These are phyloP conservation scores for Holothuria scabra DNA, from an alignment of 53 echinoderm and acorn worm genomes.

Conservation along the genomic window DNA sequence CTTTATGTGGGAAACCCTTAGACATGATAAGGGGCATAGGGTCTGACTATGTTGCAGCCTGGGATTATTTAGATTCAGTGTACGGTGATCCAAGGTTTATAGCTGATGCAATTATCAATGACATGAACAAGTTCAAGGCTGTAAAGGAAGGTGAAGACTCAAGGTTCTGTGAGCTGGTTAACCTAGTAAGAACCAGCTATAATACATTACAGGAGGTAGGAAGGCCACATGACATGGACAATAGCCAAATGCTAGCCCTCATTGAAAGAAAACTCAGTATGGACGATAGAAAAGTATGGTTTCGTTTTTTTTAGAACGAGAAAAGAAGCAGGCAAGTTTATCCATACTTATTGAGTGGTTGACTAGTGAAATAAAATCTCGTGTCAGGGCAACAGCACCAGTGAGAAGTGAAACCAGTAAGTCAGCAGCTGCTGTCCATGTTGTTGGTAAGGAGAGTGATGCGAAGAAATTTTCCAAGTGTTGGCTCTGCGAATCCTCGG, in stretches of 20 bases:
- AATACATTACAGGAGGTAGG: constrained; percentile 57
- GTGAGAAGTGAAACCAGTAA: constrained; percentile 1
- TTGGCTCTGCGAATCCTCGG: constrained; percentile 54
- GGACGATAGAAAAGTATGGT: constrained; percentile 39
- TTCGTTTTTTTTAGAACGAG: background rate
- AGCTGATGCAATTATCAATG: constrained; percentile 63
- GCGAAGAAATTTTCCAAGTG: constrained; percentile 32
- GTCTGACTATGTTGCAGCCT: constrained; percentile 56
- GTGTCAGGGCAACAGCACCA: no score
- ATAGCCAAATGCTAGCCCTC: constrained; percentile 60
- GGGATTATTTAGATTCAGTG: constrained; percentile 49
- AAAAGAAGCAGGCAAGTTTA: background rate
- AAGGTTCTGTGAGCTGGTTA: constrained; percentile 57
- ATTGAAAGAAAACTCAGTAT: constrained; percentile 55
- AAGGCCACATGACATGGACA: constrained; percentile 60
- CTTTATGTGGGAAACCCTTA: background rate
- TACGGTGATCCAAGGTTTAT: constrained; percentile 72
- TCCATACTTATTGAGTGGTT: constrained; percentile 36
- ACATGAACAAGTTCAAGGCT: constrained; percentile 53
- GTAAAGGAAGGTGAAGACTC: constrained; percentile 51
- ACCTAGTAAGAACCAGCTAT: constrained; percentile 33
- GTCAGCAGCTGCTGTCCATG: background rate
- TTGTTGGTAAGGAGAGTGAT: background rate
- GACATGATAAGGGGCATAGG: constrained; percentile 58
- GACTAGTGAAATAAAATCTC: constrained; percentile 57